phyloP scores from a whole-genome alignment of 2,888 invertebrate genomes.

The Cremastinae sp. region DNA sequence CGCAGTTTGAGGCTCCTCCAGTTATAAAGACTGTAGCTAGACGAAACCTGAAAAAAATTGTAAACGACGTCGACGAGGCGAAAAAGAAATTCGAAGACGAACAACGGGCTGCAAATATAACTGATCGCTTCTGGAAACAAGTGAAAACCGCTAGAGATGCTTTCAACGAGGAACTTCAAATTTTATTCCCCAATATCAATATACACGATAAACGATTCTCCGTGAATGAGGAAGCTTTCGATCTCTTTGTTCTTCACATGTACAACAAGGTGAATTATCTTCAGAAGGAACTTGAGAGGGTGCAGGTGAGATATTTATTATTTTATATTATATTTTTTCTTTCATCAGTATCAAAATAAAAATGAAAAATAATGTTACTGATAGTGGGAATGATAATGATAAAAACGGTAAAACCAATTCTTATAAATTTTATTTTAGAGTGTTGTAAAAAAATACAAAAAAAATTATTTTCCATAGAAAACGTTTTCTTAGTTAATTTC shows the following conservation, averaged over 20 bases:
- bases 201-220: slow-evolving; percentile 85
- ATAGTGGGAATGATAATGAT: too few species aligned
- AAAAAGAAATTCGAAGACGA: slow-evolving; percentile 84
- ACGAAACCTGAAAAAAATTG: slow-evolving; percentile 77
- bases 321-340: too few species aligned
- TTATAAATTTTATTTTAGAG: too few species aligned
- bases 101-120: slow-evolving; percentile 83
- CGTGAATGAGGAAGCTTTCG: slow-evolving; percentile 85
- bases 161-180: slow-evolving; percentile 85
- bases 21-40: slow-evolving; percentile 75
- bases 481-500: too few species aligned
- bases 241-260: slow-evolving; percentile 89
- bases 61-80: slow-evolving; percentile 83
- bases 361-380: background rate
- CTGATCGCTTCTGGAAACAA: slow-evolving; percentile 91
- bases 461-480: too few species aligned
- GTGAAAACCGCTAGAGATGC: slow-evolving; percentile 84
- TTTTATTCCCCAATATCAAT: slow-evolving; percentile 88
- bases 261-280: slow-evolving; percentile 88
- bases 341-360: too few species aligned
- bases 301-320: slow-evolving; percentile 81
- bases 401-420: too few species aligned
- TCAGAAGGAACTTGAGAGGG: slow-evolving; percentile 88
- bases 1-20: slow-evolving; percentile 77
- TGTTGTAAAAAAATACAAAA: too few species aligned